These are phyloP conservation scores for Sebastes wilsoni DNA, from an alignment of 2,797 vertebrate genomes.

Conservation along the genomic window DNA sequence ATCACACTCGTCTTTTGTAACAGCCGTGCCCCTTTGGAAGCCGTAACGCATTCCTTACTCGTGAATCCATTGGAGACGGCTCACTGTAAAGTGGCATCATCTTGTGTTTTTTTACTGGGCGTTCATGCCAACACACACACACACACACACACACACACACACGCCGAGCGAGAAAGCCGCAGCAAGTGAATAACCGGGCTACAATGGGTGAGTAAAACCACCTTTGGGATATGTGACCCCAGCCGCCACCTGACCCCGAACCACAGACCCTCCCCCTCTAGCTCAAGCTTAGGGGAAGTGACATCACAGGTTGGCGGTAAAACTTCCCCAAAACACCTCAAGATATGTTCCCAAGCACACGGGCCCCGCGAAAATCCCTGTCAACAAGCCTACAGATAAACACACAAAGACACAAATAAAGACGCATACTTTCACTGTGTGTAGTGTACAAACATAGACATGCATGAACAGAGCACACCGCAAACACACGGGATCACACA, in stretches of 20 bases:
- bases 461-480: slow-evolving; percentile 67
- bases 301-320: slow-evolving; percentile 55
- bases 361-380: slow-evolving; percentile 9
- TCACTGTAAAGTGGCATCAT: slow-evolving; percentile 29
- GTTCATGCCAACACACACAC: slow-evolving; percentile 8
- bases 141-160: neutral
- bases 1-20: slow-evolving; percentile 41
- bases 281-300: slow-evolving; percentile 44
- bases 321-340: neutral
- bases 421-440: slow-evolving; percentile 68
- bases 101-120: slow-evolving; percentile 1
- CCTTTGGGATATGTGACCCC: slow-evolving; percentile 26
- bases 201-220: slow-evolving; percentile 30
- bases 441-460: slow-evolving; percentile 72
- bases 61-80: slow-evolving; percentile 36
- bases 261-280: neutral
- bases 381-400: slow-evolving; percentile 47
- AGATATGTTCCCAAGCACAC: slow-evolving; percentile 25
- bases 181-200: slow-evolving; percentile 20
- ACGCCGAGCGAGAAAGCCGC: neutral
- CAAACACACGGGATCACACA: slow-evolving; percentile 59
- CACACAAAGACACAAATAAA: slow-evolving; percentile 55
- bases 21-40: slow-evolving; percentile 33
- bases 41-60: slow-evolving; percentile 45
- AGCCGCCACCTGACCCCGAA: slow-evolving; percentile 21